Conservation (phyloP, 2,888 invertebrate genomes). For the Agriopis aurantiaria region DNA sequence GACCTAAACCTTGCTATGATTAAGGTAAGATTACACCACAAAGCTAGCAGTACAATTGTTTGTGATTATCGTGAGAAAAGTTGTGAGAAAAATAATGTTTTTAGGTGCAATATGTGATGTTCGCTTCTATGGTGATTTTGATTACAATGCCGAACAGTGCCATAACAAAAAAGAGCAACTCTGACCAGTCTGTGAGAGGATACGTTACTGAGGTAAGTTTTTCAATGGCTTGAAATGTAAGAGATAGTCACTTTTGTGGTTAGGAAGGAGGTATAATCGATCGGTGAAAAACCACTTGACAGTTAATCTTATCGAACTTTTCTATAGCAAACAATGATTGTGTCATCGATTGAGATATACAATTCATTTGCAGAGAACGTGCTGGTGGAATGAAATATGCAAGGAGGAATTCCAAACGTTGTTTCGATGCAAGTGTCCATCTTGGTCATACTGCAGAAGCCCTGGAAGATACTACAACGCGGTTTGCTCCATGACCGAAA, state of each 20-base stretch:
- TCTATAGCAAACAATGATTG: slow-evolving; percentile 12
- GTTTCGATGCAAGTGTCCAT: slow-evolving; percentile 95
- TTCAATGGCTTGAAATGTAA: background rate
- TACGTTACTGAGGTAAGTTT: slow-evolving; percentile 92
- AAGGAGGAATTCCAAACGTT: slow-evolving; percentile 96
- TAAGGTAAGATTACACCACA: slow-evolving; percentile 64
- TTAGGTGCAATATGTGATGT: slow-evolving; percentile 74
- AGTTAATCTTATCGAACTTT: slow-evolving; percentile 19
- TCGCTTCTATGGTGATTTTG: slow-evolving; percentile 70
- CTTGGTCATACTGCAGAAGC: slow-evolving; percentile 95
- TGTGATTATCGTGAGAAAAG: slow-evolving; percentile 49
- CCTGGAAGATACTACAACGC: slow-evolving; percentile 96
- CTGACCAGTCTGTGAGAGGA: slow-evolving; percentile 92
- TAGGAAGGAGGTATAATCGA: slow-evolving; percentile 6
- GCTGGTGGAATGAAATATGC: slow-evolving; percentile 98
- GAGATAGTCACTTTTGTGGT: background rate
- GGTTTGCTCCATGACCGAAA: slow-evolving; percentile 95
- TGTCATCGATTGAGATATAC: slow-evolving; percentile 13
- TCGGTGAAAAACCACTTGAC: slow-evolving; percentile 20
- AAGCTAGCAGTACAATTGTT: slow-evolving; percentile 40
- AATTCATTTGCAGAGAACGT: slow-evolving; percentile 89
- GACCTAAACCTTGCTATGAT: slow-evolving; percentile 75
- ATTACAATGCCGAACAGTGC: slow-evolving; percentile 69
- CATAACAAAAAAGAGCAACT: slow-evolving; percentile 89
- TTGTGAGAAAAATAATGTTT: slow-evolving; percentile 55